Percentiles rank a stretch among this genome's conserved stretches.
Evolutionary conservation across 2,797 vertebrate genomes (phyloP).

Genomic region (Anas bernieri): DNA sequence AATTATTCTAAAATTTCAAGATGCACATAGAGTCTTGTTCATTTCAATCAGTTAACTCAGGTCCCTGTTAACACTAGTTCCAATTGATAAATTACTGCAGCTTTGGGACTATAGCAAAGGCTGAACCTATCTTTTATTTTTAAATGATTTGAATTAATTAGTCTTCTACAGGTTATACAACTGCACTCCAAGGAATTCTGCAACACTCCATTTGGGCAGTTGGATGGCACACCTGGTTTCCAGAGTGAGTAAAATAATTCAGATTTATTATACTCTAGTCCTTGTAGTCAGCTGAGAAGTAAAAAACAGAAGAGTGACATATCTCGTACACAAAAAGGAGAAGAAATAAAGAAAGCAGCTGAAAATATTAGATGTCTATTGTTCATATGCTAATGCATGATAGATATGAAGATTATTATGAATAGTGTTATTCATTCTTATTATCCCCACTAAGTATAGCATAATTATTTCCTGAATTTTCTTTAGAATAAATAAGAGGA

Average conservation of each 20-base stretch:
- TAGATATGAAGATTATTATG: conserved; percentile 39
- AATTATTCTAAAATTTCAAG: conserved; percentile 31
- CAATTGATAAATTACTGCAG: neutral
- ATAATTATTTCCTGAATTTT: conserved; percentile 11
- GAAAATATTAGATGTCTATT: conserved; percentile 25
- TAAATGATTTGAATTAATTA: conserved; percentile 10
- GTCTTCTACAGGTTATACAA: neutral
- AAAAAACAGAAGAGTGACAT: neutral
- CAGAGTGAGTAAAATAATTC: neutral
- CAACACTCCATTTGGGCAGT: neutral
- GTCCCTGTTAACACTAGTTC: neutral
- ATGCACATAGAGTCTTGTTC: neutral
- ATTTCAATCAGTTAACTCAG: conserved; percentile 23
- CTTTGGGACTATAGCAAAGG: conserved; percentile 3
- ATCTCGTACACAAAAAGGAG: neutral
- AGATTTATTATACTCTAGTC: neutral
- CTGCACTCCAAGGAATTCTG: neutral
- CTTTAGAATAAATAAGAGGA: conserved; percentile 16
- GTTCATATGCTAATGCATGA: neutral
- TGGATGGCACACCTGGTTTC: neutral
- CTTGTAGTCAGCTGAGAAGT: neutral
- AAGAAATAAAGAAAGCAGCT: neutral
- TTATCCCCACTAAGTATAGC: neutral
- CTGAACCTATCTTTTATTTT: neutral
- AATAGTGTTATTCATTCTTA: conserved; percentile 20